Conservation (phyloP, 2,797 vertebrate species). For the Dipus sagitta region DNA sequence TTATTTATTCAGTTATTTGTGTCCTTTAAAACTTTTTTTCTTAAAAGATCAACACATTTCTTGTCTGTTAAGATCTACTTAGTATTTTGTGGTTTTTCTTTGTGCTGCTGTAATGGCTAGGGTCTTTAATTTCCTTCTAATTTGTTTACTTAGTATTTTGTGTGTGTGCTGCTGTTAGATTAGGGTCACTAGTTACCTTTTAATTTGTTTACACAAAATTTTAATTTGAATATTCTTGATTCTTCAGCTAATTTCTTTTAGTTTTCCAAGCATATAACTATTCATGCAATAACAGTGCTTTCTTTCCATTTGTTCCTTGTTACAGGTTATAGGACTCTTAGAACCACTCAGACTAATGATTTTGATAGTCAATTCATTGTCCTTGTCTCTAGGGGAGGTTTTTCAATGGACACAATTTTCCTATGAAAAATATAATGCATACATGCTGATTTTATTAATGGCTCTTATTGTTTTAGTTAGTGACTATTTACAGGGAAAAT, state of each 20-base stretch:
- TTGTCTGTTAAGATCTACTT: not conserved
- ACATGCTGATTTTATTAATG: not conserved
- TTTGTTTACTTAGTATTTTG: not conserved
- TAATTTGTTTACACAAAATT: not conserved
- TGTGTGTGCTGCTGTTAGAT: conserved; percentile 3
- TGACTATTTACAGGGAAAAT: not conserved
- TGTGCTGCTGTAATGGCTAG: not conserved
- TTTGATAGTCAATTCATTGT: not conserved
- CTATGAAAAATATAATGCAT: not conserved
- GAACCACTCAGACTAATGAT: not conserved
- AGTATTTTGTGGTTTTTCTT: not conserved
- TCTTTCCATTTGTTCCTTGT: not conserved
- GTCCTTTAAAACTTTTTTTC: not conserved
- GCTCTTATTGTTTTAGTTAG: not conserved
- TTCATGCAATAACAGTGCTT: not conserved
- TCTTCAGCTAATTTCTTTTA: not conserved
- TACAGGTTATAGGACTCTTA: not conserved
- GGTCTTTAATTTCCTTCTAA: conserved; percentile 13
- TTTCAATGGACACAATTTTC: not conserved
- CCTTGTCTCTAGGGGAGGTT: not conserved
- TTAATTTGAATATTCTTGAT: not conserved
- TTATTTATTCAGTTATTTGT: conserved; percentile 10
- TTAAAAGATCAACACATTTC: not conserved
- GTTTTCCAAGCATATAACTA: not conserved
- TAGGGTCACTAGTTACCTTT: not conserved